Conservation (phyloP, 2,113 vertebrate species). For the Grammomys dolichurus region DNA sequence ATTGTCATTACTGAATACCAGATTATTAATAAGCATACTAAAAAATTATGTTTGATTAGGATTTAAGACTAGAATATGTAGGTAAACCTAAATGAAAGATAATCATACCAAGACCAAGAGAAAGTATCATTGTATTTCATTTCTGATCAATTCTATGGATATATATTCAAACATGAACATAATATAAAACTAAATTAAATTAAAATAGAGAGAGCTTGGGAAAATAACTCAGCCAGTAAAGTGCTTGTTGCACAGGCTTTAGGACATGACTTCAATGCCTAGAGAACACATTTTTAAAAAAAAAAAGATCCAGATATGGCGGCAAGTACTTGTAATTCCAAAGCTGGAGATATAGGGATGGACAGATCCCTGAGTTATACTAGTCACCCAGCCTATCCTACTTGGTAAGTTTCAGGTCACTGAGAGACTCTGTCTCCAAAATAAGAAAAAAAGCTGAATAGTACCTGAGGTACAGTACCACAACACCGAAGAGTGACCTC, state of each 20-base stretch:
- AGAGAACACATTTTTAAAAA: not conserved
- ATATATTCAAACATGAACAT: not conserved
- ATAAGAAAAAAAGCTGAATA: not conserved
- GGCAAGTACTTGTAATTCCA: not conserved
- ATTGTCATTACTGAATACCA: not conserved
- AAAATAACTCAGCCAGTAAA: not conserved
- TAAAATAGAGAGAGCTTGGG: not conserved
- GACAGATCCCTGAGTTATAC: not conserved
- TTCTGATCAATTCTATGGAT: not conserved
- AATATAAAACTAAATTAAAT: conserved; percentile 31
- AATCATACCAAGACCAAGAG: not conserved
- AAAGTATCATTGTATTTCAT: not conserved
- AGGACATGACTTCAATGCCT: not conserved
- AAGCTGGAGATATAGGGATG: not conserved
- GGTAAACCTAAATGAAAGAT: not conserved
- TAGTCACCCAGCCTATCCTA: not conserved
- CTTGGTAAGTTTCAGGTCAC: not conserved
- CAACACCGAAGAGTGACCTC: not conserved
- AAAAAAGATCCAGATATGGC: not conserved
- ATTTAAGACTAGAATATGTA: conserved; percentile 31
- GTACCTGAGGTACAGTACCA: too few species aligned
- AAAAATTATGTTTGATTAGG: not conserved
- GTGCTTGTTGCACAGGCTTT: not conserved
- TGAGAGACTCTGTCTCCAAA: not conserved
- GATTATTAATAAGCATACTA: conserved; percentile 3